Evolutionary conservation across 92 coral and sea anemone species (phyloP).

Genomic region (Parazoanthus darwini): DNA sequence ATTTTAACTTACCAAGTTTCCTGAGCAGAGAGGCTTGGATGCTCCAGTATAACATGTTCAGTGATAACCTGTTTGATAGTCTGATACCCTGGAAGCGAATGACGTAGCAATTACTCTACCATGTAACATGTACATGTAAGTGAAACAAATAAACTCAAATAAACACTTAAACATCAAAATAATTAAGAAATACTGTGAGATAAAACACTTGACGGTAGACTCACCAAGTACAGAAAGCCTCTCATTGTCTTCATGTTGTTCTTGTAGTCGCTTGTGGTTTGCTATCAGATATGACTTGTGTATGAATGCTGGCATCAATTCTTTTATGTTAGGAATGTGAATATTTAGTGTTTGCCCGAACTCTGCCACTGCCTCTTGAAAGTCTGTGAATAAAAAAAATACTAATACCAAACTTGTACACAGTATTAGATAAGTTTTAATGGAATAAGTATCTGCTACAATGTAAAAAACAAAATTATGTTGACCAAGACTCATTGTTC

Average conservation of each 20-base stretch:
- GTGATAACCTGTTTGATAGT: constrained; percentile 65
- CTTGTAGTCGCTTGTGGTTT: constrained; percentile 48
- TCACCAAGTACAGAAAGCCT: constrained; percentile 84
- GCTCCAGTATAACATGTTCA: constrained; percentile 63
- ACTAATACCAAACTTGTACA: too few species aligned
- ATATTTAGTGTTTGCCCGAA: constrained; percentile 45
- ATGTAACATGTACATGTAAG: neutral
- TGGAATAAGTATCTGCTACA: too few species aligned
- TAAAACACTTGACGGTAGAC: neutral
- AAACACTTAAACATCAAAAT: too few species aligned
- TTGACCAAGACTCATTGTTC: too few species aligned
- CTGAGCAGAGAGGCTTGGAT: constrained; percentile 70
- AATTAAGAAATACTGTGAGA: too few species aligned
- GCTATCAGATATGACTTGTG: constrained; percentile 75
- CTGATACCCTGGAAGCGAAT: constrained; percentile 69
- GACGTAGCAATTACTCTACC: neutral
- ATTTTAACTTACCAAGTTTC: constrained; percentile 80
- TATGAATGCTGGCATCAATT: constrained; percentile 58
- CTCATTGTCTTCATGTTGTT: constrained; percentile 60
- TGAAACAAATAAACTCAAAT: neutral
- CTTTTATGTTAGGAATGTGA: constrained; percentile 47
- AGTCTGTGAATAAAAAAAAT: constrained; percentile 46
- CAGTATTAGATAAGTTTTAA: too few species aligned
- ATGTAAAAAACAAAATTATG: too few species aligned
- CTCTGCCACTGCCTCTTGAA: constrained; percentile 45